Evolutionary conservation across 2,888 invertebrate species (phyloP).

Genomic region (Eledone cirrhosa): DNA sequence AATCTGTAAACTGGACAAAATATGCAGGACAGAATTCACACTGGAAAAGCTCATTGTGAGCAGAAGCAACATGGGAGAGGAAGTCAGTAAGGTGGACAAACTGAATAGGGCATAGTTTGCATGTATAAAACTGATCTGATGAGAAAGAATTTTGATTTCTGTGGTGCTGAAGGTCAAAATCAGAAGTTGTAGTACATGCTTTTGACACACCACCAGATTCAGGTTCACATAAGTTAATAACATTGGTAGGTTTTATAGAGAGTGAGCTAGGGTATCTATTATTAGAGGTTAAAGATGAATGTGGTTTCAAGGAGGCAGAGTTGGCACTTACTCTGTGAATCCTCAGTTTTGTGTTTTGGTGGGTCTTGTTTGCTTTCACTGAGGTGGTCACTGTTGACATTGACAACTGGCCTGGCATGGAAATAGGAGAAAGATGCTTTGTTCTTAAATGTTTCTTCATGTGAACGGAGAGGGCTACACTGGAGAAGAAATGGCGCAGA

Average conservation of each 20-base stretch:
- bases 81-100: not conserved
- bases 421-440: too few relatives aligned
- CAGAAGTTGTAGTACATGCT: too few relatives aligned
- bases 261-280: not conserved
- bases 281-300: not conserved
- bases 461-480: not conserved
- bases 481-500: conserved; percentile 5
- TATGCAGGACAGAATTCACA: not conserved
- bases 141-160: not conserved
- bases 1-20: not conserved
- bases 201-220: not conserved
- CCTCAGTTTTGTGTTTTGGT: too few relatives aligned
- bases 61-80: not conserved
- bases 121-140: not conserved
- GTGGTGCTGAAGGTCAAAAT: too few relatives aligned
- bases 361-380: not conserved
- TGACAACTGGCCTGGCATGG: not conserved
- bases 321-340: not conserved
- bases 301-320: not conserved
- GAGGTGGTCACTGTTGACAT: not conserved
- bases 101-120: not conserved
- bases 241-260: not conserved
- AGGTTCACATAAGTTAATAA: not conserved
- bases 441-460: conserved; percentile 3
- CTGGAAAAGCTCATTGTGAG: not conserved